Evolutionary conservation across 2,113 vertebrate genomes (phyloP).

Genomic region (Drymodes brunneopygia): DNA sequence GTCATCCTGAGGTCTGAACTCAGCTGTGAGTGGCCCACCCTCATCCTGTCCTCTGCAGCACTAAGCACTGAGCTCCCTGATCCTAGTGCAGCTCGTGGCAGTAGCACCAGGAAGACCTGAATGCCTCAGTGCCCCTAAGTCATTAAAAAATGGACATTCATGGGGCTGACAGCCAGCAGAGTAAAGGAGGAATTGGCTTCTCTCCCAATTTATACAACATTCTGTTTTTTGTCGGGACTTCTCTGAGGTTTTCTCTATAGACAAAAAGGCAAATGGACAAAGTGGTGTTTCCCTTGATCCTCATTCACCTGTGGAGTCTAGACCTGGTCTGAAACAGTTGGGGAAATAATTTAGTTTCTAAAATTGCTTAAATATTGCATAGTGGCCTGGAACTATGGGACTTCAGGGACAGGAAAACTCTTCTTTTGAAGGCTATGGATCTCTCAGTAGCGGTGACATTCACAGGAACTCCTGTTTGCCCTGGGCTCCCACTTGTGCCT

Average conservation of each 20-base stretch:
- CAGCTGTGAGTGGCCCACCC: not conserved
- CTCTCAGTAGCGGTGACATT: not conserved
- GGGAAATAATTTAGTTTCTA: not conserved
- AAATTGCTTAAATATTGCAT: not conserved
- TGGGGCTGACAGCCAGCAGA: not conserved
- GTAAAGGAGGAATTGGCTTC: not conserved
- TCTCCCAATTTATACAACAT: not conserved
- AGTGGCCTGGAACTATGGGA: not conserved
- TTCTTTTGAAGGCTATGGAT: not conserved
- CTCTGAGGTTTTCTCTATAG: not conserved
- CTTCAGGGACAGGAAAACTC: not conserved
- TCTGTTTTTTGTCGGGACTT: not conserved
- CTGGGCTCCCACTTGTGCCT: not conserved
- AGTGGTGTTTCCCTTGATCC: not conserved
- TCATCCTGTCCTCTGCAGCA: not conserved
- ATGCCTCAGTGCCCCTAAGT: conserved; percentile 12
- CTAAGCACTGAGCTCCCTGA: not conserved
- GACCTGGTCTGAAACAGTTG: not conserved
- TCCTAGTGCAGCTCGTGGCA: not conserved
- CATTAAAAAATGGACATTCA: not conserved
- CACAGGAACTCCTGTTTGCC: not conserved
- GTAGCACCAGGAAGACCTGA: conserved; percentile 3
- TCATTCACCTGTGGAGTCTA: not conserved
- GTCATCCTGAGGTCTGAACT: not conserved
- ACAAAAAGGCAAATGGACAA: not conserved